Percentiles rank a stretch among this genome's conserved stretches.
phyloP scores from a whole-genome alignment of 2,888 invertebrate species.

The Eudasyphora cyanicolor region DNA sequence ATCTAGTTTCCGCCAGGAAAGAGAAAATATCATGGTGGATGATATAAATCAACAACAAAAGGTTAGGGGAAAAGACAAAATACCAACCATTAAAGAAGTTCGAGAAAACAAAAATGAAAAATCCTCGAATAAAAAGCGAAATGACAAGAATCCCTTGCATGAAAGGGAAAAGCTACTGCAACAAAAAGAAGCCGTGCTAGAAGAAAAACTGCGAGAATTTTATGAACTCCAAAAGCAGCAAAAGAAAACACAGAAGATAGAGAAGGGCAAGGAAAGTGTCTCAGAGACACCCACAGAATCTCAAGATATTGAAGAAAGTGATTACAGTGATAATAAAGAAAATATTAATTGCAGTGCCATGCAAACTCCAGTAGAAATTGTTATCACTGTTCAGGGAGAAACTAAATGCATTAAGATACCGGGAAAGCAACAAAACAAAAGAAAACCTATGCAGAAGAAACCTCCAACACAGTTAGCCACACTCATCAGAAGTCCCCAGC shows the following conservation, averaged over 20 bases:
- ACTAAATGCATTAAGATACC: conserved; percentile 40
- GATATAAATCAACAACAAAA: conserved; percentile 23
- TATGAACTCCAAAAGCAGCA: conserved; percentile 67
- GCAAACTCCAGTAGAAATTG: conserved; percentile 59
- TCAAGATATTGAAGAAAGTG: not conserved
- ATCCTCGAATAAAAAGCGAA: not conserved
- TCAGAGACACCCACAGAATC: not conserved
- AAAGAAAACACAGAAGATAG: not conserved
- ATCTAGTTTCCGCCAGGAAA: conserved; percentile 71
- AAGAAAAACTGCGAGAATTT: conserved; percentile 70
- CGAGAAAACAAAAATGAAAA: not conserved
- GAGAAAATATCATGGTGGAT: conserved; percentile 70
- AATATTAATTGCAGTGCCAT: conserved; percentile 29
- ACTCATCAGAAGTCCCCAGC: conserved; percentile 59
- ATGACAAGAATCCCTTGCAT: not conserved
- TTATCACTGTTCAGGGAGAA: conserved; percentile 54
- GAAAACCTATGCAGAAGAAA: conserved; percentile 56
- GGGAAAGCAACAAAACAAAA: conserved; percentile 35
- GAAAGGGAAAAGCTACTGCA: conserved; percentile 69
- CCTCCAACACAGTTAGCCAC: conserved; percentile 67
- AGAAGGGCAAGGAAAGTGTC: not conserved
- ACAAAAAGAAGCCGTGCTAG: conserved; percentile 73
- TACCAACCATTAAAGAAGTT: not conserved
- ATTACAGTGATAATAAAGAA: conserved; percentile 3
- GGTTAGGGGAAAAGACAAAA: not conserved